phyloP scores from a whole-genome alignment of 1,140 invertebrate species.

The Belonocnema kinseyi region DNA sequence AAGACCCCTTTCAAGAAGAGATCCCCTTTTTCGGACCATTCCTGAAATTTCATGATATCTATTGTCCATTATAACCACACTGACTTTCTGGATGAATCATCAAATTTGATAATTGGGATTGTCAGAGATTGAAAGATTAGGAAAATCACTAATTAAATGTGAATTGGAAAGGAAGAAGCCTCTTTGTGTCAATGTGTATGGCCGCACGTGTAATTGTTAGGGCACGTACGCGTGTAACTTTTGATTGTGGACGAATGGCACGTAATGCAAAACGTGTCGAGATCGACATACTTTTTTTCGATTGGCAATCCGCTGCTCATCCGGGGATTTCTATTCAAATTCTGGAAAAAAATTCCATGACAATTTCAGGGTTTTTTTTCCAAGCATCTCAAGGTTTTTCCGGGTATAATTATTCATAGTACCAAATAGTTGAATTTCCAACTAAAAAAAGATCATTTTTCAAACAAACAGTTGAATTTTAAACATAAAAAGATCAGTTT shows the following conservation, averaged over 20 bases:
- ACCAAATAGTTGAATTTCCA: too few relatives aligned
- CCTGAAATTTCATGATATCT: neutral
- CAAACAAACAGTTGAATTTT: too few relatives aligned
- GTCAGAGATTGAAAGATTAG: neutral
- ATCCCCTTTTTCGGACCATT: neutral
- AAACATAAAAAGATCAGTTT: too few relatives aligned
- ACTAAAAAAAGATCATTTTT: too few relatives aligned
- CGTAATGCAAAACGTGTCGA: constrained; percentile 14
- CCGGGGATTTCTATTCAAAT: too few relatives aligned
- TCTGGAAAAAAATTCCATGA: too few relatives aligned
- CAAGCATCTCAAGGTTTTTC: too few relatives aligned
- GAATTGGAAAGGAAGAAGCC: neutral
- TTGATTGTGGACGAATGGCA: neutral
- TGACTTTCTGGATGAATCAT: neutral
- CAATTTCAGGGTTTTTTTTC: too few relatives aligned
- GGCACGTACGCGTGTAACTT: neutral
- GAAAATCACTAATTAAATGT: neutral
- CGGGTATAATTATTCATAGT: too few relatives aligned
- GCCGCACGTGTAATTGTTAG: constrained; percentile 7
- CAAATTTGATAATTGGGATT: neutral
- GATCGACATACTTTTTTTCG: neutral
- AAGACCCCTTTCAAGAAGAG: neutral
- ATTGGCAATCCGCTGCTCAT: neutral
- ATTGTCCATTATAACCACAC: neutral
- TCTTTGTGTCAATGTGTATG: constrained; percentile 3